These are phyloP conservation scores for Brachionus koreanus DNA, from an alignment of 1,140 invertebrate species.

Conservation along the genomic window DNA sequence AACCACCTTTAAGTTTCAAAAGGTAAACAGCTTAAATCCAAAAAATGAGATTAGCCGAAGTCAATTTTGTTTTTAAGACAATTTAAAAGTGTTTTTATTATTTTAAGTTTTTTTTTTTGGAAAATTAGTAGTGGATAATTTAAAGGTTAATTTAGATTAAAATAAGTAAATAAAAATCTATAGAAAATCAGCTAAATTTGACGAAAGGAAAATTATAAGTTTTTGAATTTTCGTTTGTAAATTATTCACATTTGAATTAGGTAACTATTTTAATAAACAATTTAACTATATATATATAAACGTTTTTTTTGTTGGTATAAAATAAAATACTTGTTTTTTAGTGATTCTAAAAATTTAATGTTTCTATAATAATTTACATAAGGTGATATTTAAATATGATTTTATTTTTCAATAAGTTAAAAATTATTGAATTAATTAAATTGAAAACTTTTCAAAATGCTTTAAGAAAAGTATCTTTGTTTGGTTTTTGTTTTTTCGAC, in stretches of 20 bases:
- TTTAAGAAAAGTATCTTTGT: background rate
- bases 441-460: background rate
- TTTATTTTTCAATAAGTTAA: background rate
- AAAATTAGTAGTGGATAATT: background rate
- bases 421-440: background rate
- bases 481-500: background rate
- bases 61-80: background rate
- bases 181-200: too few species aligned
- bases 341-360: background rate
- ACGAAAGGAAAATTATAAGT: too few species aligned
- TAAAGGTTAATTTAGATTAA: background rate
- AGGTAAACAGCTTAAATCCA: background rate
- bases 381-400: background rate
- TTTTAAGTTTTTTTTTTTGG: background rate
- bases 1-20: background rate
- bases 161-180: background rate
- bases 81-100: background rate
- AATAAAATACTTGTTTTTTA: background rate
- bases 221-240: background rate
- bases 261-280: constrained; percentile 4
- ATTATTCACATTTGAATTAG: background rate
- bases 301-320: background rate
- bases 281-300: background rate
- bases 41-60: background rate
- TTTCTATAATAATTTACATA: background rate